phyloP scores from a whole-genome alignment of 2,888 invertebrate species.

The Zhengitettix transpicula region DNA sequence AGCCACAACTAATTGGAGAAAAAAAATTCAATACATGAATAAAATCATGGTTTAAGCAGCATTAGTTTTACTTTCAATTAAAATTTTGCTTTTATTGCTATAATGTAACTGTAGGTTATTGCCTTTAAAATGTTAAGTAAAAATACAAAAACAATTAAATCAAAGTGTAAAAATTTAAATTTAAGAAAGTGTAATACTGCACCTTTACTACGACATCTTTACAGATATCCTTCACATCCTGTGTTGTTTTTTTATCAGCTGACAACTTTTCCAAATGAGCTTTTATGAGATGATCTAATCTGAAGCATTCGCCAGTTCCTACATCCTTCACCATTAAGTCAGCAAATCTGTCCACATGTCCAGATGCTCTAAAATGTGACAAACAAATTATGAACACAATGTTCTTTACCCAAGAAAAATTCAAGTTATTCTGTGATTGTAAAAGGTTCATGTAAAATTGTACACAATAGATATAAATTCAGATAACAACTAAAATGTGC shows the following conservation, averaged over 20 bases:
- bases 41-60: too few relatives aligned
- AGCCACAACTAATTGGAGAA: too few relatives aligned
- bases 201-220: slow-evolving; percentile 60
- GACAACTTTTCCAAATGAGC: slow-evolving; percentile 40
- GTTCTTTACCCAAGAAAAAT: too few relatives aligned
- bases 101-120: background rate
- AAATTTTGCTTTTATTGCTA: background rate
- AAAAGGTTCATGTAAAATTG: too few relatives aligned
- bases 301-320: slow-evolving; percentile 91
- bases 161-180: too few relatives aligned
- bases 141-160: slow-evolving; percentile 2
- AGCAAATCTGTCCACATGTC: slow-evolving; percentile 97
- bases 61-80: too few relatives aligned
- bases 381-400: too few relatives aligned
- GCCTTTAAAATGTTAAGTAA: background rate
- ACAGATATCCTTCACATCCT: slow-evolving; percentile 43
- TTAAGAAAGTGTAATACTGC: background rate
- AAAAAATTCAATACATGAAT: too few relatives aligned
- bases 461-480: too few relatives aligned
- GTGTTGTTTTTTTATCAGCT: slow-evolving; percentile 8
- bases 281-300: slow-evolving; percentile 95
- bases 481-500: too few relatives aligned
- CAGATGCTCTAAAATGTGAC: slow-evolving; percentile 60
- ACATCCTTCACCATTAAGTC: slow-evolving; percentile 98
- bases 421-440: too few relatives aligned